These are phyloP conservation scores for Drosophila fulvimacula DNA, from an alignment of 2,888 invertebrate genomes.

Conservation along the genomic window DNA sequence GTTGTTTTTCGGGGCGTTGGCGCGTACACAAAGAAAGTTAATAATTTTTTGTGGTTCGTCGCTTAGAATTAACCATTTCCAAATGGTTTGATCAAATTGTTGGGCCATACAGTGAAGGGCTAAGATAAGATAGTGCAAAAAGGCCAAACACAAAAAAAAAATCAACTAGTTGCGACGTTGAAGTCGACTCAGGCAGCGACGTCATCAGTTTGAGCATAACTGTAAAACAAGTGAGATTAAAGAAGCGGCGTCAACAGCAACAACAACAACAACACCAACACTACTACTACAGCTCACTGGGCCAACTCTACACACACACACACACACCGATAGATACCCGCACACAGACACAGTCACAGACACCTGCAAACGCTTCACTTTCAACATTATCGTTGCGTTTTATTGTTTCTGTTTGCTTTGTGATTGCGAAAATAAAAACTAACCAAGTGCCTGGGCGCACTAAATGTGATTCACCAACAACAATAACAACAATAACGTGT, in stretches of 20 bases:
- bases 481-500: constrained; percentile 38
- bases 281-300: constrained; percentile 40
- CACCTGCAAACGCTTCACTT: constrained; percentile 77
- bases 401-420: constrained; percentile 66
- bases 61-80: constrained; percentile 15
- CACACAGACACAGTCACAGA: constrained; percentile 18
- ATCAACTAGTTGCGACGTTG: constrained; percentile 54
- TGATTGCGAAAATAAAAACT: constrained; percentile 71
- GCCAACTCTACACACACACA: constrained; percentile 49
- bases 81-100: constrained; percentile 28
- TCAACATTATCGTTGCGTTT: constrained; percentile 78
- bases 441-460: constrained; percentile 16
- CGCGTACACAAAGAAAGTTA: constrained; percentile 60
- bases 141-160: constrained; percentile 30
- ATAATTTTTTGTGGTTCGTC: constrained; percentile 14
- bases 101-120: not conserved
- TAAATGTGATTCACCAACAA: constrained; percentile 53
- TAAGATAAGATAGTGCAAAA: constrained; percentile 64
- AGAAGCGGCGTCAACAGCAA: constrained; percentile 30
- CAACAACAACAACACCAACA: constrained; percentile 22
- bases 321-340: constrained; percentile 16
- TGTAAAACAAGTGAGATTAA: constrained; percentile 75
- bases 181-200: constrained; percentile 40
- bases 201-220: constrained; percentile 74
- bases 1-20: constrained; percentile 74